phyloP scores from a whole-genome alignment of 2,113 vertebrate species.

The Mystacornis crossleyi region DNA sequence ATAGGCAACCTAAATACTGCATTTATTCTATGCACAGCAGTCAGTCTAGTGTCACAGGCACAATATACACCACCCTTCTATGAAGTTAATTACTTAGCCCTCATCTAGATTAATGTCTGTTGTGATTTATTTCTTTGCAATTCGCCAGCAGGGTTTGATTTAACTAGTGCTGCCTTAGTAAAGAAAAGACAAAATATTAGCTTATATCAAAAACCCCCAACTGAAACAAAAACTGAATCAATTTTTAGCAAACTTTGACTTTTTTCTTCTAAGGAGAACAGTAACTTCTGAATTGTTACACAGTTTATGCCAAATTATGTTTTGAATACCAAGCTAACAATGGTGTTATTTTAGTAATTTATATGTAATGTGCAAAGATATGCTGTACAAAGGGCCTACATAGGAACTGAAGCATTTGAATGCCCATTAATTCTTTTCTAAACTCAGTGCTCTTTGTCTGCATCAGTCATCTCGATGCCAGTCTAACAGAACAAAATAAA shows the following conservation, averaged over 20 bases:
- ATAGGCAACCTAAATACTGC: constrained; percentile 57
- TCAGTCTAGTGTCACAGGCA: constrained; percentile 61
- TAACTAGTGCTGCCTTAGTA: not conserved
- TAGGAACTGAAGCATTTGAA: not conserved
- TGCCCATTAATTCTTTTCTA: not conserved
- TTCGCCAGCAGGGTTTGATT: constrained; percentile 34
- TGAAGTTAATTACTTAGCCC: constrained; percentile 61
- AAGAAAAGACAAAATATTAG: constrained; percentile 38
- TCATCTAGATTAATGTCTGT: constrained; percentile 62
- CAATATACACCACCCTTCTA: constrained; percentile 29
- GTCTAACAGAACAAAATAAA: not conserved
- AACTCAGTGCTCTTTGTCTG: not conserved
- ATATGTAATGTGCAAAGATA: not conserved
- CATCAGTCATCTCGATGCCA: not conserved
- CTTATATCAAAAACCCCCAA: not conserved
- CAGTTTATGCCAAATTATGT: not conserved
- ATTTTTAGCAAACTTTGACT: not conserved
- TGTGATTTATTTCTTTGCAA: constrained; percentile 61
- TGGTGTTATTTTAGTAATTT: constrained; percentile 46
- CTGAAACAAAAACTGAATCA: constrained; percentile 3
- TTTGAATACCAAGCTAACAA: constrained; percentile 33
- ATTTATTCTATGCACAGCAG: constrained; percentile 60
- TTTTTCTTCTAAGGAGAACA: constrained; percentile 20
- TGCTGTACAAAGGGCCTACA: not conserved
- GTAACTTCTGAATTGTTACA: constrained; percentile 25